Conservation (phyloP, 2,113 vertebrate species). For the Struthidea cinerea region DNA sequence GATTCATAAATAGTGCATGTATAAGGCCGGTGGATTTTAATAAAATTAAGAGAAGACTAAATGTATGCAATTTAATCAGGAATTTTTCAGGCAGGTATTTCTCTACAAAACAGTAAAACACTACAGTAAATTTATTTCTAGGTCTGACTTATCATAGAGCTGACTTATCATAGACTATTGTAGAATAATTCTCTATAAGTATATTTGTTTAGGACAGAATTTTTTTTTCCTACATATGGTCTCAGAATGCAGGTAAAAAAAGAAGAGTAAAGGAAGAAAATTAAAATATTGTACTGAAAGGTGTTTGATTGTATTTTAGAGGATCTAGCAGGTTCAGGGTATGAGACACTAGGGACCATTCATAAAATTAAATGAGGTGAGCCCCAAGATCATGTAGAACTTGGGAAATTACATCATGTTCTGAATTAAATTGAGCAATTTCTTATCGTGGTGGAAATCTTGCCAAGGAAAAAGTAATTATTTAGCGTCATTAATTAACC, state of each 20-base stretch:
- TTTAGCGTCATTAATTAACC: constrained; percentile 22
- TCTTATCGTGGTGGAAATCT: not conserved
- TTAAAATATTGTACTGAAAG: not conserved
- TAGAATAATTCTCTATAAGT: not conserved
- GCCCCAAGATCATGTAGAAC: not conserved
- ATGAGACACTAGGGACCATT: not conserved
- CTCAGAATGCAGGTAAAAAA: not conserved
- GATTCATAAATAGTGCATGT: rapidly evolving
- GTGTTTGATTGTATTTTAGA: not conserved
- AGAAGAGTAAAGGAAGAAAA: not conserved
- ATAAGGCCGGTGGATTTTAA: not conserved
- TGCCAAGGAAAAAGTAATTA: not conserved
- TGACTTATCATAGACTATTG: not conserved
- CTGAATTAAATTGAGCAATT: not conserved
- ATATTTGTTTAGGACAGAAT: not conserved
- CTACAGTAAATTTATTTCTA: not conserved
- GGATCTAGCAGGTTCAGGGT: not conserved
- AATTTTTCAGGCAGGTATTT: not conserved
- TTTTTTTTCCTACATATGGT: not conserved
- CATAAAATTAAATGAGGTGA: not conserved
- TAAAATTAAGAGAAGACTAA: not conserved
- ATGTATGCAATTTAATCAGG: not conserved
- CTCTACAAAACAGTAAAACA: not conserved
- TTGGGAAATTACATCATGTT: not conserved
- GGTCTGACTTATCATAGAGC: not conserved